Evolutionary conservation across 2,113 vertebrate genomes (phyloP), one percentile per base, ranked within the genome.

Genomic region (Anarhynchus alexandrinus): DNA sequence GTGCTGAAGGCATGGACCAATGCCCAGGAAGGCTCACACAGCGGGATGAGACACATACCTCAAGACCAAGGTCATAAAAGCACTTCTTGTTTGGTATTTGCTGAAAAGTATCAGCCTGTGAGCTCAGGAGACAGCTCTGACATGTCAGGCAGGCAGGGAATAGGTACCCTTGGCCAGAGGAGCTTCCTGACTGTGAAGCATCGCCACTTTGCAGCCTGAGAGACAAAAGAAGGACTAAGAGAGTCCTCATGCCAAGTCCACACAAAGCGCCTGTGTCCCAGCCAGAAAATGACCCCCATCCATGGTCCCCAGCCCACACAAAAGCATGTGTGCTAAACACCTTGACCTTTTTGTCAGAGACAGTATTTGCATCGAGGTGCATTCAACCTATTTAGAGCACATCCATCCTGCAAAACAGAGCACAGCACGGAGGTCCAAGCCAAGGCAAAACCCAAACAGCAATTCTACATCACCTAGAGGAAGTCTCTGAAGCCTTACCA

Each of bases 221-320:
- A 82, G 18, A 51, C 34, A 27, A 70, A 74, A 67, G 34, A 52
- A 51, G 26, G 25, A 27, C 42, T 38, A 20, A 62, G 22, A 45
- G 16, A n/a, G 42, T 29, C 17, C 13, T 84, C 12, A 14, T 20
- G 29, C 18, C 29, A 62, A 55, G 22, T 79, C 25, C 11, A 38
- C 55, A 43, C 15, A 42, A 12, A 70, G 15, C 26, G 4, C 23
- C 11, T 12, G 23, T 57, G 43, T 52, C 27, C 80, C 49, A 65
- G 23, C 6, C 30, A 42, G 58, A 65, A 45, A 4, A 4, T 1
- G 7, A 11, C 6, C 6, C 18, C 2, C 26, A 18, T 26, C 12
- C 30, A 8, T 21, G 13, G 17, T 55, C 10, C 32, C 11, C 10
- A 51, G 16, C 17, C n/a, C 29, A 26, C 32, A 54, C 13, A 38